Evolutionary conservation across 2,113 vertebrate genomes (phyloP), one percentile per base, ranked within the genome.

Genomic region (Megalops atlanticus): DNA sequence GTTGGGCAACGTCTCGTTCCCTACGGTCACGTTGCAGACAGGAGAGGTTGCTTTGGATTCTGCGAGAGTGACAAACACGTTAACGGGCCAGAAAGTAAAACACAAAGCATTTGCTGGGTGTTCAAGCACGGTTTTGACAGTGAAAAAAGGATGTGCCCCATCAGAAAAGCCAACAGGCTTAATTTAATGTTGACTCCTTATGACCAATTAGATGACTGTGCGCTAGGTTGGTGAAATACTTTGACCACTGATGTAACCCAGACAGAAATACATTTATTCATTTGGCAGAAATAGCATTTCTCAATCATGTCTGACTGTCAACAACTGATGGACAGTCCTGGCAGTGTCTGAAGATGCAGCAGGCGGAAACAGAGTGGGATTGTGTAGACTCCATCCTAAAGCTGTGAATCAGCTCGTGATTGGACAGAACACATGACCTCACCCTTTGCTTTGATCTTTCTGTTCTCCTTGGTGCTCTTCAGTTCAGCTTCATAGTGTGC

Each of bases 401-500:
- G 58, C 58, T 64, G 58, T 64, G 58, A n/a, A 1, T 11, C 2
- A 8, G 58, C 58, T 31, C 3, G 14, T 52, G 58, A 11, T 4
- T 64, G 4, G n/a, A 8, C 12, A n/a, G 14, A n/a, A 31, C 14
- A 15, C 11, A 49, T 31, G 33, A 31, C 73, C 80, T n/a, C 33
- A 94, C 94, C 93, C 91, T 87, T 92, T n/a, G n/a, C 92, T 90
- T 88, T 94, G 85, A 73, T 91, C 85, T 45, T 92, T 82, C 86
- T 90, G 81, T 91, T 93, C 78, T 93, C 94, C 82, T 87, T 91
- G 79, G 91, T 95, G 77, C 85, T 95, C 85, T 94, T 95, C 82
- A 99, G 94, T 93, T 99, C 97, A 86, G 94, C 95, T 92, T 98
- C 95, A 76, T 99, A 99, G 88, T 99, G 98, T 12, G 96, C 96